Conservation (phyloP, 2,797 vertebrate species). For the Trachops cirrhosus region DNA sequence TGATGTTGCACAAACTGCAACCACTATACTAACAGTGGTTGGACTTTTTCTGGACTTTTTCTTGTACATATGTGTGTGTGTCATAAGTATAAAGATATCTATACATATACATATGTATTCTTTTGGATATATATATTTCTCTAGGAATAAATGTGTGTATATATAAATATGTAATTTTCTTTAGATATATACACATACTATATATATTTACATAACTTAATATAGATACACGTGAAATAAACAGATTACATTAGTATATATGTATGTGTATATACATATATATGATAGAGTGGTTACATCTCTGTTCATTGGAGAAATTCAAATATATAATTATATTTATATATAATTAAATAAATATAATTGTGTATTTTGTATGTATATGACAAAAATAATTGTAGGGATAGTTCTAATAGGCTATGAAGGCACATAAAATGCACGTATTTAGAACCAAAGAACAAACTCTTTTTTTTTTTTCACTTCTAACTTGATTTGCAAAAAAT, state of each 20-base stretch:
- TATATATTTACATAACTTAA: neutral
- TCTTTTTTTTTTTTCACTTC: neutral
- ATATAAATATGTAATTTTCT: neutral
- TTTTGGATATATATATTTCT: neutral
- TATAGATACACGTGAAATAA: neutral
- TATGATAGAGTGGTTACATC: neutral
- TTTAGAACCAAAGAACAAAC: neutral
- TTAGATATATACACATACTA: neutral
- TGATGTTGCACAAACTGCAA: neutral
- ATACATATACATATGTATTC: neutral
- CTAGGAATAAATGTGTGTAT: neutral
- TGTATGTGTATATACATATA: neutral
- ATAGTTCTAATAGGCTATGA: neutral
- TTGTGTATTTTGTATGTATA: neutral
- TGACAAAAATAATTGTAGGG: neutral
- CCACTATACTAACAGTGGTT: neutral
- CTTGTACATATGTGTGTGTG: neutral
- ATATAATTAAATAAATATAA: neutral
- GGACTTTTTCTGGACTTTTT: neutral
- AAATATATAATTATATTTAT: neutral
- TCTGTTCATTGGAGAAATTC: neutral
- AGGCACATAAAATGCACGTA: neutral
- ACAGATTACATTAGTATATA: neutral
- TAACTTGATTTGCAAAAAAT: neutral
- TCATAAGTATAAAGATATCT: neutral